These are phyloP conservation scores for Scaptomyza tumidula DNA, from an alignment of 2,888 invertebrate genomes.

Conservation along the genomic window DNA sequence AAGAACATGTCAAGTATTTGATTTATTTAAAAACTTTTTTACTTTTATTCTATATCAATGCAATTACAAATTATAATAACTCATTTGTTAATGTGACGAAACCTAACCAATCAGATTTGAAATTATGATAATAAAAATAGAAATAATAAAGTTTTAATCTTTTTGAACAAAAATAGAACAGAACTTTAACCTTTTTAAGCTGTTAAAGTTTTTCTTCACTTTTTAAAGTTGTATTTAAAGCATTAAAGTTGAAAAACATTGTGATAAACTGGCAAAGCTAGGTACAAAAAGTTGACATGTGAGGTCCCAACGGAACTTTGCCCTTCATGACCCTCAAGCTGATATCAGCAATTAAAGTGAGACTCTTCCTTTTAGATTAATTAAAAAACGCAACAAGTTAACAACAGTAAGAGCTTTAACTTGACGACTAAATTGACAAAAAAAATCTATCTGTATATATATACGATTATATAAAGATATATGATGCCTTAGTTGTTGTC, in stretches of 20 bases:
- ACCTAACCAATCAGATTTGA: not conserved
- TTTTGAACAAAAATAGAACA: not conserved
- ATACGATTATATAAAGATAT: conserved; percentile 19
- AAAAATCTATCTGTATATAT: not conserved
- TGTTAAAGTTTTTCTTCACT: no score
- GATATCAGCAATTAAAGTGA: conserved; percentile 59
- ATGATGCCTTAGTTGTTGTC: conserved; percentile 8
- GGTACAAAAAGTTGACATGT: conserved; percentile 28
- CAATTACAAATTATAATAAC: not conserved
- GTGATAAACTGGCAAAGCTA: conserved; percentile 4
- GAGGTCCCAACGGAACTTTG: conserved; percentile 46
- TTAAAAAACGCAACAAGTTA: conserved; percentile 36
- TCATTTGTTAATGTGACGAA: not conserved
- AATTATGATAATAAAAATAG: not conserved
- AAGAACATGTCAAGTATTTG: not conserved
- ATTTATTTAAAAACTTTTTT: not conserved
- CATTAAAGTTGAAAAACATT: not conserved
- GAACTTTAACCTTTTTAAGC: not conserved
- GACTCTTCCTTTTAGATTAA: conserved; percentile 58
- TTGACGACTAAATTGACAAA: not conserved
- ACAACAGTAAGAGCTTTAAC: not conserved
- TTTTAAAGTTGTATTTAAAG: not conserved
- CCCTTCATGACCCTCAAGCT: conserved; percentile 29
- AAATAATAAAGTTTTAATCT: not conserved
- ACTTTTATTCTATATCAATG: not conserved